Evolutionary conservation across 2,797 vertebrate genomes (phyloP).

Genomic region (Cynopterus sphinx): DNA sequence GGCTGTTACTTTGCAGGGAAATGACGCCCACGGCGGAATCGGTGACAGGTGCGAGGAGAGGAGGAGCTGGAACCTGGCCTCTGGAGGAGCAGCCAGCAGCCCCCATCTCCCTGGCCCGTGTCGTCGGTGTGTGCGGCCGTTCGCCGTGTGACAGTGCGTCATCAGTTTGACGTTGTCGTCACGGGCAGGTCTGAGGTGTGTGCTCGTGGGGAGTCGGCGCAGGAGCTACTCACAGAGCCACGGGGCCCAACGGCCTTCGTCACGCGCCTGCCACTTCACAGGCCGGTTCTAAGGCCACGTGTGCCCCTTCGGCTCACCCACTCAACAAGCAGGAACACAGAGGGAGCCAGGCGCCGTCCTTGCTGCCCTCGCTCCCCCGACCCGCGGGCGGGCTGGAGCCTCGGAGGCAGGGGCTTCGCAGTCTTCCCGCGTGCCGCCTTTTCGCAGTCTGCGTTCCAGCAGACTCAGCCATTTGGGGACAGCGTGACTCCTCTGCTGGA

Average conservation of each 20-base stretch:
- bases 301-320: constrained; percentile 69
- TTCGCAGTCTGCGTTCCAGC: neutral
- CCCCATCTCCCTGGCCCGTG: constrained; percentile 79
- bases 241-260: constrained; percentile 72
- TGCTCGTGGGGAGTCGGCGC: constrained; percentile 68
- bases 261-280: constrained; percentile 78
- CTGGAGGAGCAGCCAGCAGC: constrained; percentile 73
- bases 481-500: neutral
- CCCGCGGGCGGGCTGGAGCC: too few species aligned
- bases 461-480: neutral
- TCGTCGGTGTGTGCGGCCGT: constrained; percentile 80
- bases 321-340: constrained; percentile 70
- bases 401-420: fast-evolving
- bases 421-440: neutral
- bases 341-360: neutral
- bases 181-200: constrained; percentile 72
- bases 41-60: neutral
- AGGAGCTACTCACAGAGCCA: constrained; percentile 57
- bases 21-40: too few species aligned
- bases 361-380: too few species aligned
- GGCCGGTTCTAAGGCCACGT: constrained; percentile 77
- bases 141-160: constrained; percentile 77
- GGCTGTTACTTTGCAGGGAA: constrained; percentile 62
- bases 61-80: constrained; percentile 73
- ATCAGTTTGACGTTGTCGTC: constrained; percentile 80